Evolutionary conservation across 1,140 invertebrate species (phyloP).

Genomic region (Drosophila gunungcola): DNA sequence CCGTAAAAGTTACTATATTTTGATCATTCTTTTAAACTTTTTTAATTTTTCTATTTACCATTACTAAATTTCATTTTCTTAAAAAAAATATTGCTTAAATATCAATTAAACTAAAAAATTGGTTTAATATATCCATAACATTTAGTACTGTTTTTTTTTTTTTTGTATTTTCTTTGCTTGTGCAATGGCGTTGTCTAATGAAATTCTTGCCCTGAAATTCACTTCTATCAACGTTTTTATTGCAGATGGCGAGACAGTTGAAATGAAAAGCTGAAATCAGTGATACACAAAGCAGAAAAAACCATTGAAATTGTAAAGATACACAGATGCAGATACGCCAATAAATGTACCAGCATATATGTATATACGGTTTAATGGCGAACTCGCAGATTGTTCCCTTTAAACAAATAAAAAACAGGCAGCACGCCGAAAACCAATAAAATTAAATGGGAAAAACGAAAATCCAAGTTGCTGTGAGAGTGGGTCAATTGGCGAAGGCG

Average conservation of each 20-base stretch:
- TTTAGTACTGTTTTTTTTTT: neutral
- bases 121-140: too few relatives aligned
- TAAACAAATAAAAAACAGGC: conserved; percentile 7
- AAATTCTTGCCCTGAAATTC: conserved; percentile 20
- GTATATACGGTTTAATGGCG: neutral
- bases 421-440: conserved; percentile 53
- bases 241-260: conserved; percentile 32
- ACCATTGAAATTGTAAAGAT: conserved; percentile 18
- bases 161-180: neutral
- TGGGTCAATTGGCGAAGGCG: conserved; percentile 17
- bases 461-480: conserved; percentile 5
- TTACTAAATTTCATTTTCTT: neutral
- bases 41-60: too few relatives aligned
- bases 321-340: conserved; percentile 40
- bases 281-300: conserved; percentile 31
- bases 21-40: too few relatives aligned
- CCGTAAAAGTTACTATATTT: too few relatives aligned
- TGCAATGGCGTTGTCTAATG: conserved; percentile 6
- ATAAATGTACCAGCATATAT: conserved; percentile 25
- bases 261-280: conserved; percentile 39
- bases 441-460: conserved; percentile 51
- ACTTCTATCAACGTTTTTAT: conserved; percentile 48
- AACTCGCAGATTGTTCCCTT: conserved; percentile 10
- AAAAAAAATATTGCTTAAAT: too few relatives aligned
- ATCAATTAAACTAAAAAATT: too few relatives aligned